Evolutionary conservation across 1,140 invertebrate species (phyloP).

Genomic region (Drosophila funebris): DNA sequence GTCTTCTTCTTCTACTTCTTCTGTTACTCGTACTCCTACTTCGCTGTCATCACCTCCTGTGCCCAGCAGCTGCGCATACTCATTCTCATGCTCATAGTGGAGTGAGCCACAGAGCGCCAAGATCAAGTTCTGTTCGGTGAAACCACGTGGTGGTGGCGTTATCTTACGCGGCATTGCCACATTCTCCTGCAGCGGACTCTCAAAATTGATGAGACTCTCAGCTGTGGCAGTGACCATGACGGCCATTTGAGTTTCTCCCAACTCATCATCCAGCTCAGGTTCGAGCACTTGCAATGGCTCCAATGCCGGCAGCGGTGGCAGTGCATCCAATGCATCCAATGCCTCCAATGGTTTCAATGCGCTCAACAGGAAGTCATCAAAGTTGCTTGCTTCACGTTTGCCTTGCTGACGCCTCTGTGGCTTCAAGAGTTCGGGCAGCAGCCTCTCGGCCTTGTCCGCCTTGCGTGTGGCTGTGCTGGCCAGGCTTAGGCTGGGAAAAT

Average conservation of each 20-base stretch:
- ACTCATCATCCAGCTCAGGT: neutral
- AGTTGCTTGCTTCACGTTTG: slow-evolving; percentile 6
- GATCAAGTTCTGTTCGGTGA: slow-evolving; percentile 73
- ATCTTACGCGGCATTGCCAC: slow-evolving; percentile 51
- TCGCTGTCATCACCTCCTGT: neutral
- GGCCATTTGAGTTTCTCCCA: neutral
- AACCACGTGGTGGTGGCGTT: slow-evolving; percentile 62
- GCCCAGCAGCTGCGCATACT: slow-evolving; percentile 32
- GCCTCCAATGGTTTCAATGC: slow-evolving; percentile 43
- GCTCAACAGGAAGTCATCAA: slow-evolving; percentile 65
- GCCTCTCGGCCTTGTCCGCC: slow-evolving; percentile 1
- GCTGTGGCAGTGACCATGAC: neutral
- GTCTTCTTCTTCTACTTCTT: neutral
- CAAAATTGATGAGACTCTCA: slow-evolving; percentile 77
- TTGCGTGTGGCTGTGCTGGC: neutral
- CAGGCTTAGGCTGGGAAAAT: slow-evolving; percentile 23
- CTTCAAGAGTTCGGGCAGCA: neutral
- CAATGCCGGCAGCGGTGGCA: slow-evolving; percentile 70
- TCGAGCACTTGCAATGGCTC: slow-evolving; percentile 59
- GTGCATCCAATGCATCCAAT: slow-evolving; percentile 45
- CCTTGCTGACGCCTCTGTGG: neutral
- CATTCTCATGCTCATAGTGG: slow-evolving; percentile 75
- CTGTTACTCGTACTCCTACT: neutral
- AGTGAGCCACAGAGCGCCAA: slow-evolving; percentile 77
- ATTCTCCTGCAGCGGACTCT: slow-evolving; percentile 74